Base-by-base conservation (phyloP, 2,888 invertebrate genomes). In the Stenoptilia bipunctidactyla region DNA sequence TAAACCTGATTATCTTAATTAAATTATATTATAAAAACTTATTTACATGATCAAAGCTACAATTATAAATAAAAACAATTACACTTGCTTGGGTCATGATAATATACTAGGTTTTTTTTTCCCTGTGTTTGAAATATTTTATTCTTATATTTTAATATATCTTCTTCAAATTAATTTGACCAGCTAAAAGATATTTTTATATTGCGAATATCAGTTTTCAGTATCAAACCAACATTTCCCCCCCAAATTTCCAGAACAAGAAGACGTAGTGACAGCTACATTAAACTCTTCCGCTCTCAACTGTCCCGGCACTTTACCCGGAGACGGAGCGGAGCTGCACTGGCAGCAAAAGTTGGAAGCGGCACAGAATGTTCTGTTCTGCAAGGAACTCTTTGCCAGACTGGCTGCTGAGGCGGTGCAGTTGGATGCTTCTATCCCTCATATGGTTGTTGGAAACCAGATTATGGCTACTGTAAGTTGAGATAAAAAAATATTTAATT, bases 301-400 rank as follows among this genome's bases (percentile, higher is more conserved):
- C 51, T 92, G 91, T 35, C 90, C 92, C 0, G 90, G 92, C 43
- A 67, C 74, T 0, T 67, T 87, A 15, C 79, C 77, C 0, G 88
- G 87, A 0, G 87, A 80, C 3, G 83, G 82, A 0, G 87, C 90
- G 0, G 93, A 93, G 50, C 86, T 91, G 48, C 92, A 95, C 59
- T 98, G 98, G 98, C 96, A 97, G 56, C 94, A 95, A 61, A 96
- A 96, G 55, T 80, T 98, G n/a, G 97, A 98, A 65, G 94, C 95
- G 0, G 97, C 97, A 0, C 98, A 98, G 65, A 98, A 98, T 70
- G 97, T 98, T 15, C 84, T 98, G 13, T 98, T 97, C 76, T 98
- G 98, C 65, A 97, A 97, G 73, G 98, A 98, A 70, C 75, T 98
- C 25, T 98, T 98, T 64, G 93, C 95, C 48, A 93, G 97, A 56